Base-by-base conservation (phyloP, 2,888 invertebrate species). In the Arge pagana region DNA sequence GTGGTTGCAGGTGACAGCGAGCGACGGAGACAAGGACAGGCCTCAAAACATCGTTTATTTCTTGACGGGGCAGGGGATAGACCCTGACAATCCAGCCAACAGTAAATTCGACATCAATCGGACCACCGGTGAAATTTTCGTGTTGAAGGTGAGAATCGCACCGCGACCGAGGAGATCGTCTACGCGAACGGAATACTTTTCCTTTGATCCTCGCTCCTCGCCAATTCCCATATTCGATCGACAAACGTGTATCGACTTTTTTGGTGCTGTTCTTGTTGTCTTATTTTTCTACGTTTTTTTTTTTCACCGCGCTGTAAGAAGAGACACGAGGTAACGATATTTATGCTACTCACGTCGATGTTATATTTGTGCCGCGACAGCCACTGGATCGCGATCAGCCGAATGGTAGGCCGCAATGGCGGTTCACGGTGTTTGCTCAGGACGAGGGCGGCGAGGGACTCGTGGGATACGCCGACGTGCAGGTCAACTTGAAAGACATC, bases 51-150 rank as follows among this genome's bases (percentile, higher is more conserved):
- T 97, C 76, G 94, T 95, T 26, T 97, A 96, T 79, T 93, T 95
- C 80, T 81, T 96, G 58, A 95, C 95, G 26, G 96, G 95, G 10
- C 96, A 96, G 77, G 96, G 96, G 56, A 94, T 95, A 67, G 95
- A 95, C 81, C 90, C 93, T 21, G 93, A 94, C 78, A 94, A 95
- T 81, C 93, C 93, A 41, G 90, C 91, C 58, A 95, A 95, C 76
- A 93, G 93, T 80, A 95, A 95, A 81, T 97, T 97, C 75, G 94
- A 95, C 77, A 96, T 97, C 68, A 95, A 96, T 80, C 86, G 94
- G 57, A 94, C 94, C 19, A 91, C 93, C 1, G 97, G 96, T 57
- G 93, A 95, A 79, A 96, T 97, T 79, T 96, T 89, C 77, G 94
- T 96, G 11, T 83, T 94, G 24, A 95, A 94, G 88, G 94, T 94